phyloP scores from a whole-genome alignment of 2,888 invertebrate genomes.

The Protula sp. region DNA sequence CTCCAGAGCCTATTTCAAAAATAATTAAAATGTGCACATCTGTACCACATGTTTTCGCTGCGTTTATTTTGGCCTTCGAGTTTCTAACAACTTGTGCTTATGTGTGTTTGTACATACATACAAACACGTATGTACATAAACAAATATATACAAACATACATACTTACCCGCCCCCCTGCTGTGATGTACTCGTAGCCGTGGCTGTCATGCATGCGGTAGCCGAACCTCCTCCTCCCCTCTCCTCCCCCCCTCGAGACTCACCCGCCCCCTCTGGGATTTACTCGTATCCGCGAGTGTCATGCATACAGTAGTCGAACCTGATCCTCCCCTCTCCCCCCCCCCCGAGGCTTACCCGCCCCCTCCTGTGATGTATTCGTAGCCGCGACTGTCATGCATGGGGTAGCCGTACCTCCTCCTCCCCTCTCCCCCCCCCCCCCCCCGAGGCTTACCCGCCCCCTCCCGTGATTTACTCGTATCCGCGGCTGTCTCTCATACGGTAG shows the following conservation, averaged over 20 bases:
- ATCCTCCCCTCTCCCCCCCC: constrained; percentile 67
- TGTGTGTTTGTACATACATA: too few species aligned
- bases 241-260: too few species aligned
- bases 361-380: constrained; percentile 89
- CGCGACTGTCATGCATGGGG: constrained; percentile 59
- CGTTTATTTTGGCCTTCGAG: too few species aligned
- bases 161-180: too few species aligned
- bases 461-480: constrained; percentile 85
- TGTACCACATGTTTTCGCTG: too few species aligned
- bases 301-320: constrained; percentile 75
- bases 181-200: constrained; percentile 85
- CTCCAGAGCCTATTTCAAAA: too few species aligned
- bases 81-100: too few species aligned
- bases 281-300: constrained; percentile 66
- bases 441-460: too few species aligned
- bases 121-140: too few species aligned
- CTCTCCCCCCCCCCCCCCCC: constrained; percentile 58
- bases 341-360: constrained; percentile 54
- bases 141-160: too few species aligned
- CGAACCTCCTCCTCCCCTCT: constrained; percentile 86
- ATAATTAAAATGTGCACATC: too few species aligned
- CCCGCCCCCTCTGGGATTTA: constrained; percentile 94
- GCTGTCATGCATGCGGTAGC: constrained; percentile 63
- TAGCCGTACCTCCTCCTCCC: constrained; percentile 91
- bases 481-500: constrained; percentile 60